Evolutionary conservation across 2,888 invertebrate genomes (phyloP), one percentile per base, ranked within the genome.

Genomic region (Zhuqinia jingwanae): DNA sequence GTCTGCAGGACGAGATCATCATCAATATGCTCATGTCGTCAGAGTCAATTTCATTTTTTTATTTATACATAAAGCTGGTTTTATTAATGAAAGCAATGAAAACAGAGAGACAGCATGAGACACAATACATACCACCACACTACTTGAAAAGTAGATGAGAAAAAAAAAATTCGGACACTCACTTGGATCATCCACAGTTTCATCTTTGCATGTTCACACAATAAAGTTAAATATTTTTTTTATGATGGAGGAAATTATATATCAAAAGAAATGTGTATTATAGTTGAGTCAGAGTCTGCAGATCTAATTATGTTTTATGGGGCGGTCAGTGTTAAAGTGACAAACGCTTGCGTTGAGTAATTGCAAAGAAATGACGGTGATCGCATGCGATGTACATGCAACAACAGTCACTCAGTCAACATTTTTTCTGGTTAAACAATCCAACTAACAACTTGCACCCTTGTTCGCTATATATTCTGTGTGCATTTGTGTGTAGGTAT

Each of bases 321-420:
- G 81, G 81, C 81, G 81, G 81, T 60, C 73, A 81, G 22, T 81
- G 80, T 30, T 56, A 81, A 81, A 81, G 73, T 81, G 81, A 73
- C 73, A 81, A 60, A 73, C 70, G 73, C 81, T 58, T 27, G 58
- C 45, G 53, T 30, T n/a, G n/a, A n/a, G 68, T 17, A 11, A 42
- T 65, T 36, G 65, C 65, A 42, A 63, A n/a, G 63, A 63, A n/a
- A 63, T 42, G 36, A 42, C 65, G 8, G 20, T 65, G 36, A 20
- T 36, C 42, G 81, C 81, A 81, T 81, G 80, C 80, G 80, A 80
- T 53, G 36, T 1, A 47, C 50, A 27, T 63, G 17, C 20, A 47
- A 20, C 15, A n/a, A n/a, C n/a, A n/a, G n/a, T n/a, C n/a, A n/a
- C n/a, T n/a, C n/a, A n/a, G n/a, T n/a, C n/a, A n/a, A n/a, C n/a